Evolutionary conservation across 2,113 vertebrate genomes (phyloP).

Genomic region (Microtus oregoni): DNA sequence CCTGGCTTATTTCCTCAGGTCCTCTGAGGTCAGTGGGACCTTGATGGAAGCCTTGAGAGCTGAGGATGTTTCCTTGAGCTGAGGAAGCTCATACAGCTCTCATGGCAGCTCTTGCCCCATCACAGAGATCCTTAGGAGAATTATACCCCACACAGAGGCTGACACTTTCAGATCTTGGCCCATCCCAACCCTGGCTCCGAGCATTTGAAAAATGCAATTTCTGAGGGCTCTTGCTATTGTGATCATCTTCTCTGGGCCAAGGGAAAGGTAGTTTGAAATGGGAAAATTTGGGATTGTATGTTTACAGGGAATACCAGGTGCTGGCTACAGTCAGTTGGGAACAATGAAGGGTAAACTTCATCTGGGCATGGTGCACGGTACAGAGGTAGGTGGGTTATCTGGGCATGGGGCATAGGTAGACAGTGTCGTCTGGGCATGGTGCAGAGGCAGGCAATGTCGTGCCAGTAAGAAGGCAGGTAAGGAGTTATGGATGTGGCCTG

Average conservation of each 20-base stretch:
- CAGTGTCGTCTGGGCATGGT: not conserved
- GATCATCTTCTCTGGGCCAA: constrained; percentile 40
- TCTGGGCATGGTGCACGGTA: not conserved
- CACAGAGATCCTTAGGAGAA: not conserved
- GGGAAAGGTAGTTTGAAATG: constrained; percentile 55
- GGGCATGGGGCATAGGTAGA: no score
- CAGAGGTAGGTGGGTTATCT: no score
- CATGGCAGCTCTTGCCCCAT: rapidly evolving
- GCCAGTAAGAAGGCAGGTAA: constrained; percentile 56
- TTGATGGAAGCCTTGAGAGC: not conserved
- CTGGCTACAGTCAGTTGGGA: not conserved
- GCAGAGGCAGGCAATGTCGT: not conserved
- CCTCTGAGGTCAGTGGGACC: not conserved
- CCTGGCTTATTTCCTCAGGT: not conserved
- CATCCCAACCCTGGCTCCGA: not conserved
- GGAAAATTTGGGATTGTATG: constrained; percentile 17
- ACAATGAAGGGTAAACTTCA: not conserved
- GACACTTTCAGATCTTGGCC: not conserved
- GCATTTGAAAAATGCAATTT: constrained; percentile 39
- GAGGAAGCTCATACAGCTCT: not conserved
- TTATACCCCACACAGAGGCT: not conserved
- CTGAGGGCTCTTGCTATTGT: not conserved
- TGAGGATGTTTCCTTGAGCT: not conserved
- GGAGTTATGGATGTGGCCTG: constrained; percentile 48
- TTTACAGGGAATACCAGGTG: constrained; percentile 39